A percentile compares a stretch with the other conserved stretches of the same genome.
These are phyloP conservation scores for Acanthosepion esculentum DNA, from an alignment of 2,888 invertebrate species.

Conservation along the genomic window DNA sequence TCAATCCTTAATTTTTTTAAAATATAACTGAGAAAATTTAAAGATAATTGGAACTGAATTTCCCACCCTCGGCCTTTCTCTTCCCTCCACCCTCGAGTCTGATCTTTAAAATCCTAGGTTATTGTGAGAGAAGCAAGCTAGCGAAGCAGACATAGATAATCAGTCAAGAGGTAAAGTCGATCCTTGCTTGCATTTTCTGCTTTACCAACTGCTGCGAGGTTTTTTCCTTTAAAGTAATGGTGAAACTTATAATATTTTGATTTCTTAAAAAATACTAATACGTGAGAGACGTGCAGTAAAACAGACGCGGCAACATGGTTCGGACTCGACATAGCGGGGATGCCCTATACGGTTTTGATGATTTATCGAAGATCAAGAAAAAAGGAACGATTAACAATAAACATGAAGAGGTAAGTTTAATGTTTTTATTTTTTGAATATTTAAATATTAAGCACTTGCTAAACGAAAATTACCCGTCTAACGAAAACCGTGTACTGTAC, in stretches of 20 bases:
- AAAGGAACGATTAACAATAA: slow-evolving; percentile 11
- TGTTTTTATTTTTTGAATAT: not conserved
- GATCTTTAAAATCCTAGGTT: not conserved
- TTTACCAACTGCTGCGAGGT: not conserved
- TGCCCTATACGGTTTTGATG: slow-evolving; percentile 41
- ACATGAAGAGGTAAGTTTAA: slow-evolving; percentile 37
- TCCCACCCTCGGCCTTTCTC: not conserved
- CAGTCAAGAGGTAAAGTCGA: not conserved
- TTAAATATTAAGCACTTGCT: not conserved
- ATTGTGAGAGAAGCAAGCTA: not conserved
- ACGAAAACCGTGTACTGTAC: not conserved
- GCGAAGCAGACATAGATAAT: not conserved
- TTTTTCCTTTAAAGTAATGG: not conserved
- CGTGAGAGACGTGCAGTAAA: not conserved
- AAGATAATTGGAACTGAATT: not conserved
- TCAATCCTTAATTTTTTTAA: not conserved
- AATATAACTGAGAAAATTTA: not conserved
- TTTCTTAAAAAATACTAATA: not conserved
- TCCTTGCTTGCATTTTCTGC: not conserved
- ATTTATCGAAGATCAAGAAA: slow-evolving; percentile 45
- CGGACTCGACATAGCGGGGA: slow-evolving; percentile 40
- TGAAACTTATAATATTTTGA: not conserved
- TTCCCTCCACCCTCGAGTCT: not conserved
- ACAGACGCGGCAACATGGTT: slow-evolving; percentile 3
- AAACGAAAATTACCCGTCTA: not conserved